Percentiles rank a stretch among this genome's conserved stretches.
Evolutionary conservation across 2,113 vertebrate genomes (phyloP).

Genomic region (Calyptommatus sinebrachiatus): DNA sequence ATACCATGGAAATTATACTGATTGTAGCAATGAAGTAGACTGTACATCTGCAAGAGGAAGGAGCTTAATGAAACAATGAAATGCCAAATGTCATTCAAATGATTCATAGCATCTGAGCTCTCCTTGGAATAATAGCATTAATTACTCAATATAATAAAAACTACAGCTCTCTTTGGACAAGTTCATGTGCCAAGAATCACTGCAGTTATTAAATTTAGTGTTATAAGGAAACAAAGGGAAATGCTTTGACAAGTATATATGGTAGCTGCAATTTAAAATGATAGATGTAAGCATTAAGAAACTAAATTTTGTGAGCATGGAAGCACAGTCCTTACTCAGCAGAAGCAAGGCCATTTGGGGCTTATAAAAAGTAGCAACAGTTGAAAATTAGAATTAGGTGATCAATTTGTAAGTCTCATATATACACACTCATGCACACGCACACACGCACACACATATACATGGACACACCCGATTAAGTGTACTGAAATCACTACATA

Average conservation of each 20-base stretch:
- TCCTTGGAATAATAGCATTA: not conserved
- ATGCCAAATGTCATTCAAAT: not conserved
- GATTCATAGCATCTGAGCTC: not conserved
- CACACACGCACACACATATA: conserved; percentile 9
- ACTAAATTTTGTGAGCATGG: conserved; percentile 32
- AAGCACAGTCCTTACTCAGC: conserved; percentile 33
- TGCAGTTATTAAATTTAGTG: conserved; percentile 4
- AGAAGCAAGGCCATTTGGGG: conserved; percentile 23
- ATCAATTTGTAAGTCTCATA: conserved; percentile 37
- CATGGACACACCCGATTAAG: too few relatives aligned
- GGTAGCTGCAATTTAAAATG: conserved; percentile 27
- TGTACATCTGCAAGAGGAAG: not conserved
- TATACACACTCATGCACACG: conserved; percentile 8
- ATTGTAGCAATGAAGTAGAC: not conserved
- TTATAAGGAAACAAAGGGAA: conserved; percentile 29
- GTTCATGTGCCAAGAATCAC: conserved; percentile 25
- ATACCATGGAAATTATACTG: not conserved
- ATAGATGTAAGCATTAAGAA: conserved; percentile 43
- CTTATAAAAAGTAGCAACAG: conserved; percentile 21
- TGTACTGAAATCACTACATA: not conserved
- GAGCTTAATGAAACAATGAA: not conserved
- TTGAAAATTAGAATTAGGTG: conserved; percentile 31
- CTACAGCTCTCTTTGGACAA: not conserved
- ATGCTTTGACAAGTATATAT: conserved; percentile 3
- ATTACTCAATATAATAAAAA: conserved; percentile 28